phyloP scores from a whole-genome alignment of 2,888 invertebrate genomes.

The Drosophila neoperkinsi region DNA sequence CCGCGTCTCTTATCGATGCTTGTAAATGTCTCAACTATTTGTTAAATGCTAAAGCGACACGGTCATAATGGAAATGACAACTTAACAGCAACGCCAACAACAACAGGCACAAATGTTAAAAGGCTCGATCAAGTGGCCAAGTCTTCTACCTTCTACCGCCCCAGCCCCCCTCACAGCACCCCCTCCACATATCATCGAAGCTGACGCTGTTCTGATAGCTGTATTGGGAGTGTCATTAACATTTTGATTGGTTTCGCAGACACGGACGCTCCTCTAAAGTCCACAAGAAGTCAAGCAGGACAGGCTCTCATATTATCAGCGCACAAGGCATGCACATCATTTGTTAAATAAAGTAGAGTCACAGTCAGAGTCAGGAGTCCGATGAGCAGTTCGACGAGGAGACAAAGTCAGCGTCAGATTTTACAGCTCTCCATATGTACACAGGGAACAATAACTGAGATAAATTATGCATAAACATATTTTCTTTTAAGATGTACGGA shows the following conservation, averaged over 20 bases:
- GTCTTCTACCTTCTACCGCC: neutral
- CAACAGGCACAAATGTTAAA: slow-evolving; percentile 61
- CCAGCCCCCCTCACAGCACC: neutral
- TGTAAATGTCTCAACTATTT: slow-evolving; percentile 85
- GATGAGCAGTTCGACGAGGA: neutral
- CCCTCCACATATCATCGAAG: slow-evolving; percentile 24
- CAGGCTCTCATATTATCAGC: slow-evolving; percentile 62
- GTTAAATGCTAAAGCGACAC: slow-evolving; percentile 84
- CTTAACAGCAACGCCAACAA: slow-evolving; percentile 62
- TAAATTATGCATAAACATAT: neutral
- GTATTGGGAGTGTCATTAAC: slow-evolving; percentile 85
- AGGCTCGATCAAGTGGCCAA: slow-evolving; percentile 67
- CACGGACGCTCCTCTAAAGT: slow-evolving; percentile 23
- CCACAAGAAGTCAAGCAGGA: slow-evolving; percentile 16
- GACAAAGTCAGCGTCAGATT: slow-evolving; percentile 21
- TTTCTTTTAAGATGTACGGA: neutral
- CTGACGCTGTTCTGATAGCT: slow-evolving; percentile 76
- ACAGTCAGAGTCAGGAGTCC: slow-evolving; percentile 5
- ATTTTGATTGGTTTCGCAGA: slow-evolving; percentile 81
- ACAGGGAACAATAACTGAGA: neutral
- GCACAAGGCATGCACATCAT: slow-evolving; percentile 73
- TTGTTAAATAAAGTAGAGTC: slow-evolving; percentile 72
- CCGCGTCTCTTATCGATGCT: slow-evolving; percentile 70
- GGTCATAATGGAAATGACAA: slow-evolving; percentile 84
- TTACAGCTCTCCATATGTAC: slow-evolving; percentile 8